Conservation (phyloP, 2,888 invertebrate genomes). For the Cryptophagus acutangulus region DNA sequence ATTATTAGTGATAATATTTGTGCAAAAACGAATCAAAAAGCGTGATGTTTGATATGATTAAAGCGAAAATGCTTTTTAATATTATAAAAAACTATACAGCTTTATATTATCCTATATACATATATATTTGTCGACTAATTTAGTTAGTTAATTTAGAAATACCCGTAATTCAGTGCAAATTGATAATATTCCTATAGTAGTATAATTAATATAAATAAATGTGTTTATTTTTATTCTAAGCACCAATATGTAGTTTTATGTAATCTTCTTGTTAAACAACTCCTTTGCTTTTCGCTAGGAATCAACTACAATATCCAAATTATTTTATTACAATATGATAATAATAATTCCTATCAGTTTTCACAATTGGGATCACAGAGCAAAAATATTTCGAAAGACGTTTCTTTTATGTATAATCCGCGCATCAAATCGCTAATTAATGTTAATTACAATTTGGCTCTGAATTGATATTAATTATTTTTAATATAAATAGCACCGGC, state of each 20-base stretch:
- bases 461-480: slow-evolving; percentile 3
- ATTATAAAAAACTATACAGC: slow-evolving; percentile 6
- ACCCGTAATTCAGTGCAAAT: slow-evolving; percentile 8
- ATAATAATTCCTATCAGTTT: slow-evolving; percentile 1
- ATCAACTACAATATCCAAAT: too few relatives aligned
- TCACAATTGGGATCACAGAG: slow-evolving; percentile 5
- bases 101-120: slow-evolving; percentile 1
- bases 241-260: too few relatives aligned
- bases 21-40: too few relatives aligned
- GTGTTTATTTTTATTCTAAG: slow-evolving; percentile 3
- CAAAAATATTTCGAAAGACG: slow-evolving; percentile 8
- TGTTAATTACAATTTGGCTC: too few relatives aligned
- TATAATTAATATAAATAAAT: not conserved
- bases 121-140: not conserved
- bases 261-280: too few relatives aligned
- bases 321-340: too few relatives aligned
- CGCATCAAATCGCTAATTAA: too few relatives aligned
- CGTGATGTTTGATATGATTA: too few relatives aligned
- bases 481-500: not conserved
- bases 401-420: too few relatives aligned
- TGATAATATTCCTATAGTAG: not conserved
- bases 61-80: not conserved
- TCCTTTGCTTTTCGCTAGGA: too few relatives aligned
- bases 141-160: slow-evolving; percentile 1
- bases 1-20: too few relatives aligned